Base-by-base conservation (phyloP, 2,113 vertebrate species). In the Acanthisitta chloris region DNA sequence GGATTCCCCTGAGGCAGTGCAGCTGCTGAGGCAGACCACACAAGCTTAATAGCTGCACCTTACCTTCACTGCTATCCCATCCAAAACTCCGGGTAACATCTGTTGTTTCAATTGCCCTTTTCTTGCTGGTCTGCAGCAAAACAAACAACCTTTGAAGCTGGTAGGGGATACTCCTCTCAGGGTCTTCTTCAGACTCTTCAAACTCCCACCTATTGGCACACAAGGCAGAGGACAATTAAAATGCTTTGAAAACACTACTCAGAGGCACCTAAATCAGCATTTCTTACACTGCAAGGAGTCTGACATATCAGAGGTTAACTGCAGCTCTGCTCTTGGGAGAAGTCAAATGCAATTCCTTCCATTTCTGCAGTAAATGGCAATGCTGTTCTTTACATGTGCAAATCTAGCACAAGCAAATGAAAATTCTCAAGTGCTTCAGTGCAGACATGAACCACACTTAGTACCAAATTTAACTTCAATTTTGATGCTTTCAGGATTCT, bases 21-120 rank as follows among this genome's bases (percentile, higher is more conserved):
- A 86, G 51, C 18, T 66, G 42, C 45, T 58, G 34, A 73, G 80
- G 38, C 52, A 80, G 82, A 77, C 4, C 21, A 29, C 9, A 34
- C 6, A 57, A 49, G 17, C 33, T 51, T 51, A 71, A 84, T 1
- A 96, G 57, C 25, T 69, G 66, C 29, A 28, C 48, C 43, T 92
- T 97, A 99, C 99, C 99, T 97, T 99, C 99, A 90, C 99, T 99
- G 95, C 99, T 99, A 96, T 99, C 99, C 99, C 99, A 99, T 92
- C 99, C 99, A 87, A 99, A 99, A 97, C 99, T 99, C 62, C 99
- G 98, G 0, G 99, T 99, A 86, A 99, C 99, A 45, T 99, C 99
- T 67, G 99, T 99, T 82, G 99, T 99, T 98, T 99, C 99, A 86
- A 99, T 99, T 31, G 99, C 99, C 91, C 99, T 99, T 96, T 99